Conservation (phyloP, 1,140 invertebrate species). For the fruit fly (Drosophila melanogaster) region Release_6_plus_ISO1_MT NT_037436.4:3333001-3333500, state of each 20-base stretch:
- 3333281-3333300: not conserved
- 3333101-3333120: conserved; percentile 16
- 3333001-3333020: conserved; percentile 42
- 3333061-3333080: conserved; percentile 74
- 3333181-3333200: not conserved
- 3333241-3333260: conserved; percentile 4
- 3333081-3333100: conserved; percentile 63
- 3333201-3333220: conserved; percentile 14
- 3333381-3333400: not conserved
- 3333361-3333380: not conserved
- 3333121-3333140: conserved; percentile 46
- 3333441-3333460: conserved; percentile 8
- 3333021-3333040: conserved; percentile 14
- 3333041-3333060: conserved; percentile 22
- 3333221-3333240: conserved; percentile 28
- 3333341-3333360: not conserved
- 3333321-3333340: not conserved
- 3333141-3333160: conserved; percentile 63
- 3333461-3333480: conserved; percentile 23
- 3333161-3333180: conserved; percentile 73
- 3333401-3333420: not conserved
- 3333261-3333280: conserved; percentile 3
- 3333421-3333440: not conserved
- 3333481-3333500: conserved; percentile 1
- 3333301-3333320: not conserved